A percentile compares a stretch with the other conserved stretches of the same genome.
These are phyloP conservation scores for Peromyscus aztecus DNA, from an alignment of 2,797 vertebrate genomes.

Conservation along the genomic window DNA sequence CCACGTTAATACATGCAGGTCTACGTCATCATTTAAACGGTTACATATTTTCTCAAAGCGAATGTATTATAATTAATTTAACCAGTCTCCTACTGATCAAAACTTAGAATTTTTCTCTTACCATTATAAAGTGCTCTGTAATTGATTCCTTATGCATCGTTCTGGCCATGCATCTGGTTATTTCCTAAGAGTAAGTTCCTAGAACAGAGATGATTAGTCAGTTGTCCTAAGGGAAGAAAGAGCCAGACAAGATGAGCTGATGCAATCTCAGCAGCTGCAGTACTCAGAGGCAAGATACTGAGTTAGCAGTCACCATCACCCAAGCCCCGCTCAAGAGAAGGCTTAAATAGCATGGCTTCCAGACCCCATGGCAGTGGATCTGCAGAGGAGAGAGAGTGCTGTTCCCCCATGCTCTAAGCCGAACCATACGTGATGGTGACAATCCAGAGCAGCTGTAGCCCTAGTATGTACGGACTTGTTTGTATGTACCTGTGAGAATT, in stretches of 20 bases:
- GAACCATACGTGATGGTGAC: background rate
- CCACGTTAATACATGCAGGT: conserved; percentile 26
- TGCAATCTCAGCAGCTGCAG: background rate
- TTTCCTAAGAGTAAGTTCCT: conserved; percentile 70
- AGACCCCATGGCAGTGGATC: background rate
- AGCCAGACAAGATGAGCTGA: conserved; percentile 56
- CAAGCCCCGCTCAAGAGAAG: background rate
- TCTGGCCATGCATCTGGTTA: conserved; percentile 57
- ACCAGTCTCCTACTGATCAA: conserved; percentile 56
- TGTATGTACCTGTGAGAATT: background rate
- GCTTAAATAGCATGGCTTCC: background rate
- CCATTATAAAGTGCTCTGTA: conserved; percentile 55
- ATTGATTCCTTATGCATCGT: conserved; percentile 58
- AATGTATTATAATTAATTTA: conserved; percentile 56
- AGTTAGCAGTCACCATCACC: conserved; percentile 5
- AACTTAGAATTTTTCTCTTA: conserved; percentile 34
- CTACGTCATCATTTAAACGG: conserved; percentile 60
- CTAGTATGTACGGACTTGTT: background rate
- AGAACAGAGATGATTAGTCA: conserved; percentile 68
- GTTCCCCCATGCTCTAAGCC: background rate
- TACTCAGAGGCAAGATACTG: conserved; percentile 3
- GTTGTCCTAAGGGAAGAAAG: conserved; percentile 72
- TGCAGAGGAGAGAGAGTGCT: background rate
- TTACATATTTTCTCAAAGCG: conserved; percentile 59
- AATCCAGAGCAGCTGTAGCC: background rate